Evolutionary conservation across 23 tunicate genomes (phyloP).

Genomic region (Ciona savignyi): DNA sequence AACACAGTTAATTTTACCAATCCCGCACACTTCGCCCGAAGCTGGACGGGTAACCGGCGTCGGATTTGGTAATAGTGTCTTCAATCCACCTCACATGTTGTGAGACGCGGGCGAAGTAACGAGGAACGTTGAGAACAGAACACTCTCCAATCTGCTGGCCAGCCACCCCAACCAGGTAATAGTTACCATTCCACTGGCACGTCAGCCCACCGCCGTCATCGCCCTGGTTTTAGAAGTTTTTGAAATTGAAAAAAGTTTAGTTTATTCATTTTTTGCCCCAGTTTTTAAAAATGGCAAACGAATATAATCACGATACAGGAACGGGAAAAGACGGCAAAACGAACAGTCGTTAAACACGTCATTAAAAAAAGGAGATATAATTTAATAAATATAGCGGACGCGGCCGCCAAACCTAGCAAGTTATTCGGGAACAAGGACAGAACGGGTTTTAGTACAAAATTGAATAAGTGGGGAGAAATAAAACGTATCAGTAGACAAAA

Average conservation of each 20-base stretch:
- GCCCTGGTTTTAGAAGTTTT: conserved; percentile 14
- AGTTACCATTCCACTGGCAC: conserved; percentile 45
- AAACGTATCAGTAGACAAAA: too few species aligned
- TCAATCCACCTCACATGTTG: conserved; percentile 33
- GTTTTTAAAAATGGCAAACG: too few species aligned
- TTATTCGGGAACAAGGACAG: neutral
- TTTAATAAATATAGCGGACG: too few species aligned
- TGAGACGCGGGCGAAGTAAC: conserved; percentile 42
- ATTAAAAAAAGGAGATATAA: too few species aligned
- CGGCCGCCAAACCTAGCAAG: too few species aligned
- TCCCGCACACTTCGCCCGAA: neutral
- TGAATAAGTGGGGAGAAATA: too few species aligned
- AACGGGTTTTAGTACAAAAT: neutral
- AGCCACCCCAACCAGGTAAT: conserved; percentile 51
- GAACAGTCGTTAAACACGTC: too few species aligned
- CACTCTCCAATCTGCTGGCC: conserved; percentile 47
- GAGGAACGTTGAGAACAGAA: conserved; percentile 33
- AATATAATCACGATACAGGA: too few species aligned
- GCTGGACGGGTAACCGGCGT: neutral
- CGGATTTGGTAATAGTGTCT: conserved; percentile 7
- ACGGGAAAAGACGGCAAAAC: too few species aligned
- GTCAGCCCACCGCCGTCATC: conserved; percentile 56
- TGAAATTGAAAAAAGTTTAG: too few species aligned
- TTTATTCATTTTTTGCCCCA: too few species aligned
- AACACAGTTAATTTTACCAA: neutral